phyloP scores from a whole-genome alignment of 2,797 vertebrate genomes.

The Acropternis orthonyx region DNA sequence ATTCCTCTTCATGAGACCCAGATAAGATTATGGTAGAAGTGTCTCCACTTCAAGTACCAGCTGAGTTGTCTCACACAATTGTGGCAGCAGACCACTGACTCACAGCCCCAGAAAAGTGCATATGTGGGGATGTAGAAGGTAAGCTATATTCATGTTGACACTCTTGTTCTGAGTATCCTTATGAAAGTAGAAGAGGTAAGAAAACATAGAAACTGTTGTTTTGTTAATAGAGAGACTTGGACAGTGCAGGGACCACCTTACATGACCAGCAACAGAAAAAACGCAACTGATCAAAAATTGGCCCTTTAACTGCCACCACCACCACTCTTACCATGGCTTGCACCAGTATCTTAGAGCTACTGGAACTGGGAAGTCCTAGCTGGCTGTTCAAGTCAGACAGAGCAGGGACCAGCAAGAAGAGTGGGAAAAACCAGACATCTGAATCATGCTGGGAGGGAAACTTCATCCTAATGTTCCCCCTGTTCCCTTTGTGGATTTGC shows the following conservation, averaged over 20 bases:
- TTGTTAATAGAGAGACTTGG: background rate
- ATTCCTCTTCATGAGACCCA: background rate
- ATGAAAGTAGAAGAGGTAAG: background rate
- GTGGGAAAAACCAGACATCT: background rate
- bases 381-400: background rate
- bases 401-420: background rate
- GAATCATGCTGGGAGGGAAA: background rate
- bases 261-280: background rate
- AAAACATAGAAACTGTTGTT: background rate
- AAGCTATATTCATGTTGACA: background rate
- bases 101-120: background rate
- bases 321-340: background rate
- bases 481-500: background rate
- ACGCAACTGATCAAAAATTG: background rate
- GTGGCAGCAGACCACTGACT: background rate
- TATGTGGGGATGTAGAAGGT: background rate
- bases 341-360: background rate
- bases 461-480: background rate
- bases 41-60: background rate
- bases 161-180: background rate
- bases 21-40: background rate
- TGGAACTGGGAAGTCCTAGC: background rate
- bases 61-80: background rate
- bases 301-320: background rate
- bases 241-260: background rate